Evolutionary conservation across 2,113 vertebrate genomes (phyloP), one percentile per base, ranked within the genome.

Genomic region (Rhabdomys dilectus): DNA sequence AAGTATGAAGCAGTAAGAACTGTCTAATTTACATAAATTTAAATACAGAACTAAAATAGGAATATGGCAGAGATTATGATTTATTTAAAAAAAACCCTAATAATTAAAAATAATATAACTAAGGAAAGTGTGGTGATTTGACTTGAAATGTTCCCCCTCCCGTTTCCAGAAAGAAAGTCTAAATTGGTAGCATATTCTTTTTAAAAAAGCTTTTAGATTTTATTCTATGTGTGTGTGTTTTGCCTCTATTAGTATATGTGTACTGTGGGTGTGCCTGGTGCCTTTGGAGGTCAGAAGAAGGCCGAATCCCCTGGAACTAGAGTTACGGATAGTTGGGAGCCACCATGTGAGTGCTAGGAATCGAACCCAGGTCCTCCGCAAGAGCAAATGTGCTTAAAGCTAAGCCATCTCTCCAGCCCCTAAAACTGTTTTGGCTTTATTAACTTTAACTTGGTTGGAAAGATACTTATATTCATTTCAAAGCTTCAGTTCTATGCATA

Each of bases 41-140:
- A 89, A 92, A 91, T 62, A 42, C 8, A 53, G 66, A 94, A 64
- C 19, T 82, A 88, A 64, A n/a, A 56, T 15, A 62, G 53, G 75
- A 70, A 81, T 22, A 87, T 70, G 62, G 62, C 39, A 81, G 82
- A 91, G 78, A 72, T 91, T 95, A 36, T 86, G 29, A 53, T 53
- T 90, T 53, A 75, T 10, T 34, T 75, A 4, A 56, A 62, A 82
- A 82, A 58, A 45, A 31, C 0, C 22, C 66, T 34, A 11, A 80
- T 72, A 88, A 51, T 66, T 91, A 72, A 80, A 91, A 53, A 92
- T 66, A 64, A 56, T n/a, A 48, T 56, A 51, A 53, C 24, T 51
- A 53, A 39, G 70, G 42, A 77, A 87, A 87, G 39, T 91, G 60
- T 48, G n/a, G 60, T 68, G 19, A 51, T 68, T 68, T 21, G 19